Conservation (phyloP, 2,888 invertebrate genomes). For the Oscheius myriophilus region DNA sequence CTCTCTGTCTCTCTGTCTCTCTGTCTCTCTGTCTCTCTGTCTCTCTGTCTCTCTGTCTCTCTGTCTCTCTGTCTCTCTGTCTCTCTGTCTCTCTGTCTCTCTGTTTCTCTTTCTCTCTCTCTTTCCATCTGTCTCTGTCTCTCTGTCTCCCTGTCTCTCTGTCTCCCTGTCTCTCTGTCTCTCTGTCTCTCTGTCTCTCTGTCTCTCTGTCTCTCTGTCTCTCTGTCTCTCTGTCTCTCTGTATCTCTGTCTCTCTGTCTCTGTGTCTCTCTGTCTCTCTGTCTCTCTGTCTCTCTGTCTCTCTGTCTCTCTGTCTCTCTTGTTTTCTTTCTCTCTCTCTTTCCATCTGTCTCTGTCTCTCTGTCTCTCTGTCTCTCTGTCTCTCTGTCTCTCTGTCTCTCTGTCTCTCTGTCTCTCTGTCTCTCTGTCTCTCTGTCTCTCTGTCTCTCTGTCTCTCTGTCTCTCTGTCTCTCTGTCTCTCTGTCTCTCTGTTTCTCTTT, state of each 20-base stretch:
- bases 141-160: constrained; percentile 1
- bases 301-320: not conserved
- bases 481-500: not conserved
- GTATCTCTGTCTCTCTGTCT: not conserved
- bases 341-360: not conserved
- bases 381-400: no score
- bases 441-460: not conserved
- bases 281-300: not conserved
- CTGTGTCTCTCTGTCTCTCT: not conserved
- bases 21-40: not conserved
- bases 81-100: not conserved
- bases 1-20: not conserved
- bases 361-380: not conserved
- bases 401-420: not conserved
- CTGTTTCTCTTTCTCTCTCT: not conserved
- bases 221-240: not conserved
- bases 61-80: constrained; percentile 2
- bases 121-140: not conserved
- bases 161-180: no score
- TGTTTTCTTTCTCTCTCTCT: not conserved
- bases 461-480: constrained; percentile 1
- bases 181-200: not conserved
- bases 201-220: not conserved
- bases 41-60: constrained; percentile 1
- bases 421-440: not conserved